Base-by-base conservation (phyloP, 2,797 vertebrate genomes). In the Rallus crepitans region DNA sequence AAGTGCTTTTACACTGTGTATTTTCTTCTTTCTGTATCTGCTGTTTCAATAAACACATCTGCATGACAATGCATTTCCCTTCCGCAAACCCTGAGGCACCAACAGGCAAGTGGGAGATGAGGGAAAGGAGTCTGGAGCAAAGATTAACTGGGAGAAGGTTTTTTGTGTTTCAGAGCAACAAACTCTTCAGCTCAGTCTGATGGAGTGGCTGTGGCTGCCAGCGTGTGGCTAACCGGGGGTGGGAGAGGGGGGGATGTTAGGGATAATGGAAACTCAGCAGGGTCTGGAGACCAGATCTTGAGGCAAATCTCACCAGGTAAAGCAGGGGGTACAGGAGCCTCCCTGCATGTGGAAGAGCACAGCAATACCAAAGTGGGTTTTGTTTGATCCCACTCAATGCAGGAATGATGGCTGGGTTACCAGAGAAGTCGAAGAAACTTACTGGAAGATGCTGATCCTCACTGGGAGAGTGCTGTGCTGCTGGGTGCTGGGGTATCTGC, bases 191-290 rank as follows among this genome's bases (percentile, higher is more conserved):
- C 35, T 80, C 30, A 1, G 52, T n/a, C 76, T 5, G 69, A 53
- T 8, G 37, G 85, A 91, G 48, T 0, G 15, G 63, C 40, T 79
- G 76, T 15, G 53, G 18, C 39, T 4, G 66, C 50, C 39, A 21
- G 56, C 39, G 1, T 0, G 21, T 0, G 3, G 66, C 64, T 71
- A 25, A 24, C 42, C 0, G 4, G 75, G 77, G 79, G 21, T 1
- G 9, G 73, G 12, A 66, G 35, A 50, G 57, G 77, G 47, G 75
- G 47, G 75, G 31, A 12, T 1, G 47, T 6, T n/a, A 18, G 50
- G 66, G 68, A 37, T 24, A 70, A 86, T 12, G 65, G 42, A 64
- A 88, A 69, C 19, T 1, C 61, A 42, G 48, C 65, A 81, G 57
- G 39, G 21, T 72, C 73, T 27, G 72, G 37, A 45, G 27, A 65